A percentile compares a stretch with the other conserved stretches of the same genome.
phyloP scores from a whole-genome alignment of 2,888 invertebrate genomes.

The Lumbricus terrestris region DNA sequence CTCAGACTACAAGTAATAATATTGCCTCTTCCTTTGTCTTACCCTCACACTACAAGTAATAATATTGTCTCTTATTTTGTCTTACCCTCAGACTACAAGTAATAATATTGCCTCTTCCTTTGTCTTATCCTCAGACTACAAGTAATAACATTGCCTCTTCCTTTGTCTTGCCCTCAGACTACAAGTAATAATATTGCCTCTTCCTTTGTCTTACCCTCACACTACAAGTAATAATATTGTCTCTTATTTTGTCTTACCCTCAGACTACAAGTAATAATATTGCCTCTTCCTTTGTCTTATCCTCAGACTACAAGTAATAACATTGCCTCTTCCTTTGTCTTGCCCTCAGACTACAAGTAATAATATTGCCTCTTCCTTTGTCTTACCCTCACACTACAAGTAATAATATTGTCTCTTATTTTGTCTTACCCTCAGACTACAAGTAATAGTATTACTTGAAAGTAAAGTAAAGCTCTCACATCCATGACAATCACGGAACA shows the following conservation, averaged over 20 bases:
- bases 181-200: no score
- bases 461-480: not conserved
- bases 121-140: no score
- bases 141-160: slow-evolving; percentile 58
- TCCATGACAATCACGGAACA: no score
- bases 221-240: no score
- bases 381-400: no score
- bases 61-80: slow-evolving; percentile 58
- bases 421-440: slow-evolving; percentile 58
- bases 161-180: no score
- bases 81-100: no score
- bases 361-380: slow-evolving; percentile 57
- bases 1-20: slow-evolving; percentile 52
- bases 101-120: slow-evolving; percentile 58
- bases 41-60: no score
- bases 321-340: slow-evolving; percentile 57
- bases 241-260: slow-evolving; percentile 56
- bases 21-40: slow-evolving; percentile 57
- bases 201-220: slow-evolving; percentile 54
- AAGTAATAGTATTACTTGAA: slow-evolving; percentile 18
- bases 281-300: slow-evolving; percentile 57
- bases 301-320: no score
- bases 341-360: no score
- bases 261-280: no score
- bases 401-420: slow-evolving; percentile 58